Conservation (phyloP, 2,113 vertebrate species). For the Melospiza melodia region DNA sequence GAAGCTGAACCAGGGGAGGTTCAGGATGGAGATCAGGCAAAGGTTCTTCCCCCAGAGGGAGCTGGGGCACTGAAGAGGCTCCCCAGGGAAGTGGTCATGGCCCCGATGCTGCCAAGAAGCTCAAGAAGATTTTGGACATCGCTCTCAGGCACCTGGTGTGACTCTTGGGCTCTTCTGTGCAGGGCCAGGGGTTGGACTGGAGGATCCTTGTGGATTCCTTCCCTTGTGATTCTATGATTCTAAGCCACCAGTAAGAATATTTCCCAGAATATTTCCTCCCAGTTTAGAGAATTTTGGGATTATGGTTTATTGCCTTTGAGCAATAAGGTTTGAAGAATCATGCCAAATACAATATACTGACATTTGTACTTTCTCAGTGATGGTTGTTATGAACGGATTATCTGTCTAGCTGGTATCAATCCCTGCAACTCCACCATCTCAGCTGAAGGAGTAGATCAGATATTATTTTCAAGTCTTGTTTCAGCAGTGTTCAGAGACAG, state of each 20-base stretch:
- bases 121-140: rapidly evolving
- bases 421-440: neutral
- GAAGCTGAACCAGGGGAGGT: no score
- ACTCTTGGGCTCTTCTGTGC: neutral
- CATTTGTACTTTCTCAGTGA: neutral
- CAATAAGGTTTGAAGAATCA: neutral
- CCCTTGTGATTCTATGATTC: neutral
- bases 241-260: neutral
- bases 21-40: neutral
- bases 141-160: neutral
- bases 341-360: neutral
- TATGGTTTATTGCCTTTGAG: neutral
- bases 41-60: neutral
- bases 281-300: neutral
- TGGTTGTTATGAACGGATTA: neutral
- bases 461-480: neutral
- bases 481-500: neutral
- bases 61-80: neutral
- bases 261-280: neutral
- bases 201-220: neutral
- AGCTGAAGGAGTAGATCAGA: neutral
- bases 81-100: neutral
- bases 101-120: neutral
- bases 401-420: neutral
- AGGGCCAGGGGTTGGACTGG: neutral